Base-by-base conservation (phyloP, 1,140 invertebrate species). In the Trypoxylus dichotomus region DNA sequence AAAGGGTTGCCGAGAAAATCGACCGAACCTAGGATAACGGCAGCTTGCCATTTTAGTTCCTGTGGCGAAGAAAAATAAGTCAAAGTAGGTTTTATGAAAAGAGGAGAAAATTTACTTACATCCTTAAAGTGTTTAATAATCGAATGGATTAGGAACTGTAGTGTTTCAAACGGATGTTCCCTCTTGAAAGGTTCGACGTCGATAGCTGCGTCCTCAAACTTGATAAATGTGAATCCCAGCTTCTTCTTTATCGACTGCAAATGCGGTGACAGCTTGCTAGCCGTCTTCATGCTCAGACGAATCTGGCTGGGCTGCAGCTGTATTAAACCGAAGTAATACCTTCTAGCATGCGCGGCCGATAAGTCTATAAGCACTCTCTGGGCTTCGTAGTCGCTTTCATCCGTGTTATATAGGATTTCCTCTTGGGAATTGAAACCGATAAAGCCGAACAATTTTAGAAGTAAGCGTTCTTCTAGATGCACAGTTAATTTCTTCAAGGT, bases 1-100 rank as follows among this genome's bases (percentile, higher is more conserved):
- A 98, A 85, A 11, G 98, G 98, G 89, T 98, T 99, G 3, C 98
- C 98, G 7, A 99, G 89, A 85, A 99, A 99, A 87, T 99, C 98
- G 29, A 98, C 95, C 0, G 97, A 97, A 0, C 97, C 97, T 74
- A 99, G 87, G 83, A 99, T 99, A 77, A 95, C 94, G 13, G 95
- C 94, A 1, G 97, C 97, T 88, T 99, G 97, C 91, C 96, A 96
- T 86, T 96, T 95, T 11, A 99, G 85, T 88, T 98, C 96, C 91
- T 96, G 85, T 54, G 73, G 29, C n/a, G n/a, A n/a, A n/a, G n/a
- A n/a, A n/a, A n/a, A n/a, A n/a, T n/a, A n/a, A n/a, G n/a, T n/a
- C n/a, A n/a, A n/a, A n/a, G n/a, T n/a, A n/a, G n/a, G n/a, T n/a
- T n/a, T n/a, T n/a, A n/a, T n/a, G n/a, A n/a, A n/a, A n/a, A n/a